phyloP scores from a whole-genome alignment of 2,113 vertebrate genomes.

The Nothoprocta perdicaria region DNA sequence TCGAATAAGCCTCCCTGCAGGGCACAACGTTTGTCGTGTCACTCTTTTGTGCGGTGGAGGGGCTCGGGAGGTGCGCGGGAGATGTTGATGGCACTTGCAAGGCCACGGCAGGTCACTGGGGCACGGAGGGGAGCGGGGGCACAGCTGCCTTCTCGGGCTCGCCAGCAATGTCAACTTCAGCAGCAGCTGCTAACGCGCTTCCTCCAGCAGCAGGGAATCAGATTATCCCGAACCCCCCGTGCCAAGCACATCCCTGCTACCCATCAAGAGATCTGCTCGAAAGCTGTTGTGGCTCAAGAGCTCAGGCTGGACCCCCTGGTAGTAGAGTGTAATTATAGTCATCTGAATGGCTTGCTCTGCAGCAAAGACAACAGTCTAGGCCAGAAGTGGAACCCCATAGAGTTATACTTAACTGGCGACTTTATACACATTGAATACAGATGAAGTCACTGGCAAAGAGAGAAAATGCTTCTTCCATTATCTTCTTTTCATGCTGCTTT shows the following conservation, averaged over 20 bases:
- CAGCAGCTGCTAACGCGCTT: slow-evolving; percentile 47
- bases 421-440: slow-evolving; percentile 50
- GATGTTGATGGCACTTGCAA: neutral
- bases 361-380: slow-evolving; percentile 26
- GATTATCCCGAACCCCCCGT: neutral
- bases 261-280: neutral
- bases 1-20: neutral
- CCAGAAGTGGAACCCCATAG: slow-evolving; percentile 50
- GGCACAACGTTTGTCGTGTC: neutral
- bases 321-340: neutral
- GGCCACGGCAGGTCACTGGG: neutral
- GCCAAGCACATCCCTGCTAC: slow-evolving; percentile 21
- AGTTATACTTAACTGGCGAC: neutral
- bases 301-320: slow-evolving; percentile 26
- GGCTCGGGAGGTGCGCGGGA: neutral
- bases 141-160: neutral
- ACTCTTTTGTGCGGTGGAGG: neutral
- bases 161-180: neutral
- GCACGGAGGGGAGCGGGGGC: neutral
- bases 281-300: slow-evolving; percentile 45
- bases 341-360: slow-evolving; percentile 24
- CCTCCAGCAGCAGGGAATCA: slow-evolving; percentile 13
- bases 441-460: slow-evolving; percentile 50
- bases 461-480: neutral
- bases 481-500: neutral